Base-by-base conservation (phyloP, 2,113 vertebrate species). In the Percina caprodes region DNA sequence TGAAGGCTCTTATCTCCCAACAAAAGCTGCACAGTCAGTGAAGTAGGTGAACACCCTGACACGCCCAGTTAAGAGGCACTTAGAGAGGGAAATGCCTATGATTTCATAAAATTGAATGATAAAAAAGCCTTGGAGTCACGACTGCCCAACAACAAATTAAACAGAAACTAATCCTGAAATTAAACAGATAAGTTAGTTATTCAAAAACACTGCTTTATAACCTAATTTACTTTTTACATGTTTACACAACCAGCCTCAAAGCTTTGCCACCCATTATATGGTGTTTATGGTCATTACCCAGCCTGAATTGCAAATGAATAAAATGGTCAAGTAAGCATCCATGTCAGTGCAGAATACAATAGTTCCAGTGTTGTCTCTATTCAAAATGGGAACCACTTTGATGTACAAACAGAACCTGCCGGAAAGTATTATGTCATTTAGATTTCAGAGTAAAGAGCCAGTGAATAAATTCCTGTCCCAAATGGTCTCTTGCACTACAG, bases 1-100 rank as follows among this genome's bases (percentile, higher is more conserved):
- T 88, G 86, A 71, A 58, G 26, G 21, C 79, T 70, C 79, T 93
- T 92, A 90, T 88, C 88, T 82, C 23, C 12, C 26, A 54, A 83
- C 66, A 85, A 80, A 79, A 42, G 60, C 83, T 73, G 42, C 54
- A 54, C 23, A 18, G 59, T 78, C 56, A 49, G 71, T 62, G 74
- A 78, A 80, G 54, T 61, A 68, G 76, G 71, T 71, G 82, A 80
- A 86, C 83, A 83, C 80, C 66, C 71, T 69, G 46, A 70, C 49
- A 60, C 70, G 1, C 80, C 54, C 60, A 61, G 19, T 30, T 52
- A 46, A 58, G 18, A 69, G 62, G 39, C 61, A 72, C 33, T 55
- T 69, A 58, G 24, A 30, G 9, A 33, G 23, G 39, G 56, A 82
- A 83, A 73, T 54, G 54, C 52, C 63, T 82, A 23, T 58, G 26